Conservation (phyloP, 1,140 invertebrate species). For the Polyergus mexicanus region DNA sequence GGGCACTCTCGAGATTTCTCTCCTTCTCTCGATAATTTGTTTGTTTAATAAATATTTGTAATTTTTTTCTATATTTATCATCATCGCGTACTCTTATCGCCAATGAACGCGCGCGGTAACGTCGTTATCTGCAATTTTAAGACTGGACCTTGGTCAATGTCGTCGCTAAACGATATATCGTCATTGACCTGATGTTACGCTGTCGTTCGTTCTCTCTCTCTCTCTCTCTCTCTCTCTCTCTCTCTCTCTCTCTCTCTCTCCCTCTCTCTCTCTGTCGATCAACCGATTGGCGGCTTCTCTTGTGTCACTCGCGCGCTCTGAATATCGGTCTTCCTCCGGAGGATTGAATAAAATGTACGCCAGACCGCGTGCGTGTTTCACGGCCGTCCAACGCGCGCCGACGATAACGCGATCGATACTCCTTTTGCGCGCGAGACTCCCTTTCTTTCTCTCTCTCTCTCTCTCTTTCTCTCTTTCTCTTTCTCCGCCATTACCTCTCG, state of each 20-base stretch:
- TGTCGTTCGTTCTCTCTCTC: constrained; percentile 31
- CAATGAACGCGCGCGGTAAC: neutral
- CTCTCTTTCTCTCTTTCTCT: constrained; percentile 1
- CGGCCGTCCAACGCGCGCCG: constrained; percentile 10
- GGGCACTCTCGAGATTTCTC: no score
- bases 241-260: constrained; percentile 32
- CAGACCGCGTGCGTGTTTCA: constrained; percentile 35
- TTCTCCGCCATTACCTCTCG: constrained; percentile 55
- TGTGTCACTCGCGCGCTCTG: constrained; percentile 32
- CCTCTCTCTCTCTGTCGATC: neutral
- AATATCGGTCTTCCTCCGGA: constrained; percentile 22
- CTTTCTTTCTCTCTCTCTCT: constrained; percentile 19
- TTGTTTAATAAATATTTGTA: neutral
- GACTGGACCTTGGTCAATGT: constrained; percentile 55
- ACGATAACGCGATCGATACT: constrained; percentile 60
- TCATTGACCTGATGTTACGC: constrained; percentile 48
- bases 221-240: neutral
- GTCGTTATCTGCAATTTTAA: constrained; percentile 18
- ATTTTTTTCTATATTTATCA: constrained; percentile 7
- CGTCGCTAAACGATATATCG: constrained; percentile 8
- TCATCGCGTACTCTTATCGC: constrained; percentile 10
- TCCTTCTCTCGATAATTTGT: neutral
- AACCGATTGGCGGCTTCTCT: constrained; percentile 28
- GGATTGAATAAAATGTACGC: constrained; percentile 44
- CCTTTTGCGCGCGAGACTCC: constrained; percentile 44